A percentile compares a stretch with the other conserved stretches of the same genome.
Evolutionary conservation across 2,797 vertebrate genomes (phyloP).

Genomic region (Chaunax sp.): DNA sequence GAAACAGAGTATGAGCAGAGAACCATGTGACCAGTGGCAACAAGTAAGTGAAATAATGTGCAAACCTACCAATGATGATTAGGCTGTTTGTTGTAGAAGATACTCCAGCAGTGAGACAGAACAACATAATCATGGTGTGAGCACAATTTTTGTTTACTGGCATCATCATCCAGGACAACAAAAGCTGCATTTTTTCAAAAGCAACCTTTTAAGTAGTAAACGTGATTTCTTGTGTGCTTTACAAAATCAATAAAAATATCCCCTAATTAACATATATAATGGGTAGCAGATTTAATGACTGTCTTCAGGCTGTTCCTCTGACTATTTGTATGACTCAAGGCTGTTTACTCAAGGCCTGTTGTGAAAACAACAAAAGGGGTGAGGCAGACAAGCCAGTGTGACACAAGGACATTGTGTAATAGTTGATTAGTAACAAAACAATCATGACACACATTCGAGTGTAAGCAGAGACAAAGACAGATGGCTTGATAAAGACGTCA

Average conservation of each 20-base stretch:
- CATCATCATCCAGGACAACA: neutral
- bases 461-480: no score
- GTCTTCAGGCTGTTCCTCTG: constrained; percentile 1
- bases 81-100: neutral
- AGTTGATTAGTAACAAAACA: constrained; percentile 31
- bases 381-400: constrained; percentile 8
- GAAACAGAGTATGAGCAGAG: constrained; percentile 8
- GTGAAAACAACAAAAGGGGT: constrained; percentile 14
- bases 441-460: no score
- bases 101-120: no score
- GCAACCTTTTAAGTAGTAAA: neutral
- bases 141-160: neutral
- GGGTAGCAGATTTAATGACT: neutral
- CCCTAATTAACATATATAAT: constrained; percentile 6
- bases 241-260: neutral
- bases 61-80: neutral
- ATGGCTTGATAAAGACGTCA: no score
- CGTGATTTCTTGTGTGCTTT: constrained; percentile 1
- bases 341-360: constrained; percentile 23
- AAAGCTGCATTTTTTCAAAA: neutral
- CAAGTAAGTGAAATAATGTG: neutral
- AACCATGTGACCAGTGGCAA: neutral
- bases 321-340: constrained; percentile 5
- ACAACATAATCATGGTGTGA: no score
- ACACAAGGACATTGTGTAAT: constrained; percentile 31